Conservation (phyloP, 2,113 vertebrate species). For the Bambusicola thoracicus region DNA sequence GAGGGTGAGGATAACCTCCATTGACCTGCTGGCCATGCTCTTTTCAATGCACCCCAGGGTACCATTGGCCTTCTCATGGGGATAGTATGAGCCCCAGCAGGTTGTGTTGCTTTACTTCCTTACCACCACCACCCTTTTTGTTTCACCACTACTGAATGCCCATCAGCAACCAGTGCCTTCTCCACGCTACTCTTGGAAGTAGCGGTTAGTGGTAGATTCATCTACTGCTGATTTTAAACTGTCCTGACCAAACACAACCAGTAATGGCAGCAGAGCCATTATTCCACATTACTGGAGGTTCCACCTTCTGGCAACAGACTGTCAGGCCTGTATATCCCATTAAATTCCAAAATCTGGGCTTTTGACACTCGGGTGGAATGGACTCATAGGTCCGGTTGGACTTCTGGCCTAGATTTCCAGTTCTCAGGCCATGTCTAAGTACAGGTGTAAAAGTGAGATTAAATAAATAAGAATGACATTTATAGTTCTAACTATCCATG, state of each 20-base stretch:
- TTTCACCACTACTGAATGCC: not conserved
- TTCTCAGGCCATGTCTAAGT: not conserved
- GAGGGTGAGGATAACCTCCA: no score
- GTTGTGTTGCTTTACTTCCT: not conserved
- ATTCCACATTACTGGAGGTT: not conserved
- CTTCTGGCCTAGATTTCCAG: not conserved
- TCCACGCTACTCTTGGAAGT: not conserved
- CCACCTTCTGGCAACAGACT: not conserved
- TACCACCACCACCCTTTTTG: not conserved
- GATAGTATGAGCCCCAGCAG: not conserved
- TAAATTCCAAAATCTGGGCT: not conserved
- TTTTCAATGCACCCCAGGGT: no score
- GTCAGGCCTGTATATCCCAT: not conserved
- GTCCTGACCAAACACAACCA: accelerated
- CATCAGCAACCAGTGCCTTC: not conserved
- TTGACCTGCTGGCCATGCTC: no score
- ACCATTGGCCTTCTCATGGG: not conserved
- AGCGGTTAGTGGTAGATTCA: not conserved
- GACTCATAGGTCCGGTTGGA: no score
- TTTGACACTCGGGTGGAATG: not conserved
- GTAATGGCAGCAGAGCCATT: not conserved
- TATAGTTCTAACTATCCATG: not conserved
- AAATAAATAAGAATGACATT: not conserved
- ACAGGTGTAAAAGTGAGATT: not conserved
- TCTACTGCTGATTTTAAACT: not conserved